A percentile compares a stretch with the other conserved stretches of the same genome.
Evolutionary conservation across 2,797 vertebrate species (phyloP).

Genomic region (Manis crassicaudata): DNA sequence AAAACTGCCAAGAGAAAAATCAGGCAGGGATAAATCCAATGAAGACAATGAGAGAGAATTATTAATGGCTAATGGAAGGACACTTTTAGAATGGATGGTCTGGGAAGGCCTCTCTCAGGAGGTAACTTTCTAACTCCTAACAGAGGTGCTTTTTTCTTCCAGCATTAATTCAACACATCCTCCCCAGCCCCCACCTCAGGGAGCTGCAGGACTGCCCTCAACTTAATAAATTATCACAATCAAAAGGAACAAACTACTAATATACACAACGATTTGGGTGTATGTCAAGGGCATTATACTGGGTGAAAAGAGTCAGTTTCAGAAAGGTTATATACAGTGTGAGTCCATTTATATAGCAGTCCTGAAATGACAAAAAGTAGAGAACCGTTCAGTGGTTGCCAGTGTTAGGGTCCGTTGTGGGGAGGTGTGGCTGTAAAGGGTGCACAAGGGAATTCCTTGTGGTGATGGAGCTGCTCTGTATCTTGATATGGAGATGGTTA

Average conservation of each 20-base stretch:
- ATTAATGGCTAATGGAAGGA: background rate
- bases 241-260: background rate
- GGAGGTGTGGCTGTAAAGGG: background rate
- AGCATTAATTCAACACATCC: background rate
- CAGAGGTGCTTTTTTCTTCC: background rate
- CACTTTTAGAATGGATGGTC: background rate
- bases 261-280: background rate
- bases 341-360: background rate
- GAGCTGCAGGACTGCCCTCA: background rate
- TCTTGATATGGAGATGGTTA: background rate
- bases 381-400: background rate
- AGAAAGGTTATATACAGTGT: background rate
- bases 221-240: background rate
- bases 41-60: background rate
- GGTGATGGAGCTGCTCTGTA: background rate
- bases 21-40: background rate
- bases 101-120: background rate
- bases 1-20: background rate
- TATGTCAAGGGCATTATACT: background rate
- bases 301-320: background rate
- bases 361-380: background rate
- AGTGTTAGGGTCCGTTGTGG: background rate
- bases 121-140: background rate
- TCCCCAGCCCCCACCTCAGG: background rate
- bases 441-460: background rate